phyloP scores from a whole-genome alignment of 2,888 invertebrate species.

The Fabriciana adippe region DNA sequence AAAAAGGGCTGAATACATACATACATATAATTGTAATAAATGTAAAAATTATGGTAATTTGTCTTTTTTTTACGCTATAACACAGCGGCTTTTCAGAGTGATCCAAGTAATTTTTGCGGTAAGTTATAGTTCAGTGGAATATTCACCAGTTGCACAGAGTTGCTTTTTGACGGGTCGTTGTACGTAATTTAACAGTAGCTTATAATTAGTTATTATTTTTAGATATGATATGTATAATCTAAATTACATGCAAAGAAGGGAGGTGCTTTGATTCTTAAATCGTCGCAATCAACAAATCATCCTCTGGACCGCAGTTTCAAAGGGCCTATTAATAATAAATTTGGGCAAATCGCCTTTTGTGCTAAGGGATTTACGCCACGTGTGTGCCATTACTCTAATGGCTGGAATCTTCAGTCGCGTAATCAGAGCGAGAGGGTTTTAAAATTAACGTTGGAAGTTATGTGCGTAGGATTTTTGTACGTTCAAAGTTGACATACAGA shows the following conservation, averaged over 20 bases:
- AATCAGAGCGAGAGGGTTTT: conserved; percentile 32
- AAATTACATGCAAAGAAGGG: conserved; percentile 4
- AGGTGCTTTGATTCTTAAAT: conserved; percentile 48
- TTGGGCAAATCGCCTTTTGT: conserved; percentile 78
- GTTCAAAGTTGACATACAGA: not conserved
- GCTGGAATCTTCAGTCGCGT: conserved; percentile 62
- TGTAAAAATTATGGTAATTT: too few species aligned
- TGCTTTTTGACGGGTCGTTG: too few species aligned
- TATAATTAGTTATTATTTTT: not conserved
- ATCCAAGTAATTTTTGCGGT: too few species aligned
- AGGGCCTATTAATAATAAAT: conserved; percentile 78
- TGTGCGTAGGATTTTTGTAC: conserved; percentile 1
- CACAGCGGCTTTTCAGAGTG: too few species aligned
- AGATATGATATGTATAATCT: not conserved
- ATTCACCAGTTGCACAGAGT: too few species aligned
- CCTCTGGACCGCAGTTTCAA: conserved; percentile 63
- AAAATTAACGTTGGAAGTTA: conserved; percentile 27
- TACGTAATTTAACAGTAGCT: too few species aligned
- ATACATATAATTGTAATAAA: too few species aligned
- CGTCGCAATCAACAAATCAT: conserved; percentile 70
- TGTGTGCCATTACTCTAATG: conserved; percentile 78
- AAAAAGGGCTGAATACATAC: too few species aligned
- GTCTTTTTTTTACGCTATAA: too few species aligned
- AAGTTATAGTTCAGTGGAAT: too few species aligned
- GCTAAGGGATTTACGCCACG: conserved; percentile 79